A percentile compares a stretch with the other conserved stretches of the same genome.
Evolutionary conservation across 2,888 invertebrate species (phyloP).

Genomic region (Andrena haemorrhoa): DNA sequence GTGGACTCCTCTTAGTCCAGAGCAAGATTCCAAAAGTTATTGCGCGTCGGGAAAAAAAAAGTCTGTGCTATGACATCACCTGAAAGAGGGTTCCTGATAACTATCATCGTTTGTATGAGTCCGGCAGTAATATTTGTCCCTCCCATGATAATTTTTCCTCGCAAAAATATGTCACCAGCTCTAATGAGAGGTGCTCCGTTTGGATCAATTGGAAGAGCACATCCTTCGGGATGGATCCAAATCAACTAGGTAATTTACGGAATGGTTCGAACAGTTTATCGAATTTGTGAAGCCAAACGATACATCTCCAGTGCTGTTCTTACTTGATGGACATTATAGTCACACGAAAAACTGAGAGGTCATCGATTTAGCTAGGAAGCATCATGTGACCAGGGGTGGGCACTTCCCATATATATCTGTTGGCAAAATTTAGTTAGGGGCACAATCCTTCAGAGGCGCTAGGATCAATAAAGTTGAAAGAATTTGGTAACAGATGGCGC

Average conservation of each 20-base stretch:
- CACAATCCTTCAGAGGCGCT: too few relatives aligned
- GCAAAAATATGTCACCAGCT: constrained; percentile 5
- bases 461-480: too few relatives aligned
- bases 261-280: not conserved
- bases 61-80: not conserved
- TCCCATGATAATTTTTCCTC: not conserved
- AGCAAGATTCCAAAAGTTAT: not conserved
- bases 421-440: too few relatives aligned
- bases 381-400: not conserved
- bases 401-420: too few relatives aligned
- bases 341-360: not conserved
- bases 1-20: too few relatives aligned
- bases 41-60: not conserved
- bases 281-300: not conserved
- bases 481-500: too few relatives aligned
- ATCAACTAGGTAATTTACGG: not conserved
- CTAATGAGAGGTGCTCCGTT: constrained; percentile 7
- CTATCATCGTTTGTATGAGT: not conserved
- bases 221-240: not conserved
- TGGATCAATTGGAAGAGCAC: constrained; percentile 7
- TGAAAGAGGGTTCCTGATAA: not conserved
- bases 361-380: not conserved
- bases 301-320: not conserved
- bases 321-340: not conserved
- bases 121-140: constrained; percentile 1